Evolutionary conservation across 1,140 invertebrate species (phyloP).

Genomic region (Melitaea cinxia): DNA sequence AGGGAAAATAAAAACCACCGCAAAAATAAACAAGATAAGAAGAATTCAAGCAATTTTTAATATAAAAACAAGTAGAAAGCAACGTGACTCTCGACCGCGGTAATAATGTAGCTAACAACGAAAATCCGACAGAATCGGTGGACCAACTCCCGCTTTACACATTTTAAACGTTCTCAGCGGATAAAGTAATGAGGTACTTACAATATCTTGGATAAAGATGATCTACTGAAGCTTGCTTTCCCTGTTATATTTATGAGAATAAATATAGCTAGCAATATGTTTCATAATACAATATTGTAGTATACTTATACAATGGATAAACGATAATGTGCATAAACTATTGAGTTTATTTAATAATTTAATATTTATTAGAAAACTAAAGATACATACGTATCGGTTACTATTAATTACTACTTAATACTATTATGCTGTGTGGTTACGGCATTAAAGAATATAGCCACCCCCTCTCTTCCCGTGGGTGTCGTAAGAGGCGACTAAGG

Average conservation of each 20-base stretch:
- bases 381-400: no score
- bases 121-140: constrained; percentile 55
- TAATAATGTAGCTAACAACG: constrained; percentile 67
- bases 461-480: no score
- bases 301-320: background rate
- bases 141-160: constrained; percentile 48
- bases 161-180: constrained; percentile 44
- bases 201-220: constrained; percentile 21
- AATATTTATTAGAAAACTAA: no score
- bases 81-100: constrained; percentile 55
- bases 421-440: no score
- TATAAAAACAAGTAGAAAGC: constrained; percentile 65
- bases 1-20: constrained; percentile 59
- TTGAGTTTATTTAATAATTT: background rate
- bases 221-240: constrained; percentile 19
- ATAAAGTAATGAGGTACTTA: constrained; percentile 40
- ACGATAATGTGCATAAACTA: background rate
- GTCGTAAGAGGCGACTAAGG: no score
- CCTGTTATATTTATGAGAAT: constrained; percentile 21
- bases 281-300: constrained; percentile 10
- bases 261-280: background rate
- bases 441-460: no score
- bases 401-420: no score
- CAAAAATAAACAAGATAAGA: constrained; percentile 72
- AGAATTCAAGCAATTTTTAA: constrained; percentile 81